A percentile compares a stretch with the other conserved stretches of the same genome.
These are phyloP conservation scores for Triplophysa yarkandensis DNA, from an alignment of 2,797 vertebrate species.

Conservation along the genomic window DNA sequence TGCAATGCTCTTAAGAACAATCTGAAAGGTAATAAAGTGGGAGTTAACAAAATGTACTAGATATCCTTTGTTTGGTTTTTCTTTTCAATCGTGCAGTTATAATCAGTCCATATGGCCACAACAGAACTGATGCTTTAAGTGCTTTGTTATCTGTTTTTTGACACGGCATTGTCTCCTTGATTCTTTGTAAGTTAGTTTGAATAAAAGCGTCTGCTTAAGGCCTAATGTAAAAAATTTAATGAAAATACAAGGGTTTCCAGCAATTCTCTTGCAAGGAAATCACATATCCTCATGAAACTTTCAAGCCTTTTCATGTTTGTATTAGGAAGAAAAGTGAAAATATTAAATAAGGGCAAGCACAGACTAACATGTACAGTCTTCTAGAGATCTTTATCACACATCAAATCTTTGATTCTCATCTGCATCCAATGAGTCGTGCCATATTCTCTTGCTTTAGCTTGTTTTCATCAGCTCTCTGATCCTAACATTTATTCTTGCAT, in stretches of 20 bases:
- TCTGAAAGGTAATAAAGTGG: constrained; percentile 8
- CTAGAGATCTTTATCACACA: background rate
- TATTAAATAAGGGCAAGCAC: background rate
- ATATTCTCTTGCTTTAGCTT: background rate
- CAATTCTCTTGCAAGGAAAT: constrained; percentile 1
- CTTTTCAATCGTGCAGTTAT: constrained; percentile 14
- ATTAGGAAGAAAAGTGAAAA: background rate
- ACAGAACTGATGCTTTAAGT: background rate
- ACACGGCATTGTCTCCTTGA: too few relatives aligned
- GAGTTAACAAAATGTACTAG: constrained; percentile 28
- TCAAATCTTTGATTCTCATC: constrained; percentile 8
- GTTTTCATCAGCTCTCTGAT: background rate
- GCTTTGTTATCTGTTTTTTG: too few relatives aligned
- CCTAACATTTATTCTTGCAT: background rate
- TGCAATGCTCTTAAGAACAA: background rate
- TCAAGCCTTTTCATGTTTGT: background rate
- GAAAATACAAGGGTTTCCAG: background rate
- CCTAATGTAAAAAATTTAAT: too few relatives aligned
- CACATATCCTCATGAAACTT: background rate
- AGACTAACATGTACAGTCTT: background rate
- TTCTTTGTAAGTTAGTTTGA: too few relatives aligned
- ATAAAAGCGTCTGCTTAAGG: too few relatives aligned
- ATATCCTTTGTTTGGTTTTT: constrained; percentile 1
- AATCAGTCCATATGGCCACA: constrained; percentile 21
- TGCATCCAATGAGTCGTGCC: constrained; percentile 18